A percentile compares a stretch with the other conserved stretches of the same genome.
phyloP scores from a whole-genome alignment of 2,797 vertebrate genomes.

The Myotis vivesi region DNA sequence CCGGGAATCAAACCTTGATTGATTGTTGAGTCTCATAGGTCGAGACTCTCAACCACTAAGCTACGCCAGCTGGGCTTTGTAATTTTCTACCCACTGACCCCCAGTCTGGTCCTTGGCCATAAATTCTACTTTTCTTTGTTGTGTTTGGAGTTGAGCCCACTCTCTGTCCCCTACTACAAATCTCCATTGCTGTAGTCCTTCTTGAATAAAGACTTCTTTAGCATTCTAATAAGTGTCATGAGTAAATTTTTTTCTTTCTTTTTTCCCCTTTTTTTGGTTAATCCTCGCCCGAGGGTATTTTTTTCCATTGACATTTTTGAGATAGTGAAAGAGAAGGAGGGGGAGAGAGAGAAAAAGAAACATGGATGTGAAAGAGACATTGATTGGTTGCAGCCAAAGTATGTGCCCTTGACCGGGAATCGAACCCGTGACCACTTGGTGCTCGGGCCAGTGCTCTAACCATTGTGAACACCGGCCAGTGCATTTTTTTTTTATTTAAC shows the following conservation, averaged over 20 bases:
- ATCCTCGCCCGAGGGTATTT: too few species aligned
- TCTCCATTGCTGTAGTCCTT: not conserved
- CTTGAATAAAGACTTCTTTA: slow-evolving; percentile 12
- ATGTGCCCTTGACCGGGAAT: not conserved
- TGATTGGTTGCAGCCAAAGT: not conserved
- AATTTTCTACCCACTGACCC: not conserved
- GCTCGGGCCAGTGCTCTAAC: not conserved
- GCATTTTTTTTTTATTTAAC: not conserved
- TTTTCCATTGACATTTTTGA: not conserved
- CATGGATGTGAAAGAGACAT: not conserved
- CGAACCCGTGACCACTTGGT: not conserved
- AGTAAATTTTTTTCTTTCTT: not conserved
- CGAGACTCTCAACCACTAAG: too few species aligned
- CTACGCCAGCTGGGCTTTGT: not conserved
- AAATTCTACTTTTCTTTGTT: not conserved
- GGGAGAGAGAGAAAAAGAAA: not conserved
- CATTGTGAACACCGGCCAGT: not conserved
- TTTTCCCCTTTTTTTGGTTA: too few species aligned
- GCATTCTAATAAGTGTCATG: not conserved
- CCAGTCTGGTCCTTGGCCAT: not conserved
- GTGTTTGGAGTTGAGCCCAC: not conserved
- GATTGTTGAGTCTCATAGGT: too few species aligned
- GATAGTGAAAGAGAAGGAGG: not conserved
- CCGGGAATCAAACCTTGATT: too few species aligned
- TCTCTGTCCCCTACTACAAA: not conserved